Evolutionary conservation across 2,888 invertebrate genomes (phyloP).

Genomic region (Drosophila nigricruria): DNA sequence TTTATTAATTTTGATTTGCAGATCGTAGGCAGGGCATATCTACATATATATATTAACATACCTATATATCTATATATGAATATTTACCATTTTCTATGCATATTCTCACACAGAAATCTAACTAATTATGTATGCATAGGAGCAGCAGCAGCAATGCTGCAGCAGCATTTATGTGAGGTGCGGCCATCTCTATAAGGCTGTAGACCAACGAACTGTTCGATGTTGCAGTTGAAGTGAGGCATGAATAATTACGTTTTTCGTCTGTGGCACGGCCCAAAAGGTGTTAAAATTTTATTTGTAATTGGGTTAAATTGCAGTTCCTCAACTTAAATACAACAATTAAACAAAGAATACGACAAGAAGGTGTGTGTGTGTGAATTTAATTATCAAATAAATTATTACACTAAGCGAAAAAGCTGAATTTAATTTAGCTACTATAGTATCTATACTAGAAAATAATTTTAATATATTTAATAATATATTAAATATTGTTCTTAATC

Average conservation of each 20-base stretch:
- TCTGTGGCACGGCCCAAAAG: constrained; percentile 2
- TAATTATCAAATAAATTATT: background rate
- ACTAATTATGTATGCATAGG: constrained; percentile 67
- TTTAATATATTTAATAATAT: too few species aligned
- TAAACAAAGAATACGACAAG: background rate
- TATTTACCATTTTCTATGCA: constrained; percentile 53
- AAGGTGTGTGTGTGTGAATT: background rate
- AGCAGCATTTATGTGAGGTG: constrained; percentile 36
- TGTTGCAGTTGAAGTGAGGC: constrained; percentile 17
- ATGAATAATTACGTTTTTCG: constrained; percentile 41
- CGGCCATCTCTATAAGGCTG: constrained; percentile 33
- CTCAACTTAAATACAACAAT: background rate
- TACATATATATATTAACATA: background rate
- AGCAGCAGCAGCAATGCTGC: constrained; percentile 42
- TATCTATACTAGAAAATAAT: too few species aligned
- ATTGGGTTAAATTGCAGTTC: constrained; percentile 33
- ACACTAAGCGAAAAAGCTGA: too few species aligned
- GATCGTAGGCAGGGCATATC: constrained; percentile 12
- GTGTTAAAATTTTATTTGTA: constrained; percentile 29
- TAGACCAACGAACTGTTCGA: constrained; percentile 15
- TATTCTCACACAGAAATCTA: constrained; percentile 60
- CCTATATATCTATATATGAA: constrained; percentile 12
- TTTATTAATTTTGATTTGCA: constrained; percentile 41
- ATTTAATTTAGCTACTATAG: too few species aligned
- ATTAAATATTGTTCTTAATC: too few species aligned